A percentile compares a stretch with the other conserved stretches of the same genome.
Conservation (phyloP, 1,140 invertebrate genomes). For the Harlomillsia oculata region DNA sequence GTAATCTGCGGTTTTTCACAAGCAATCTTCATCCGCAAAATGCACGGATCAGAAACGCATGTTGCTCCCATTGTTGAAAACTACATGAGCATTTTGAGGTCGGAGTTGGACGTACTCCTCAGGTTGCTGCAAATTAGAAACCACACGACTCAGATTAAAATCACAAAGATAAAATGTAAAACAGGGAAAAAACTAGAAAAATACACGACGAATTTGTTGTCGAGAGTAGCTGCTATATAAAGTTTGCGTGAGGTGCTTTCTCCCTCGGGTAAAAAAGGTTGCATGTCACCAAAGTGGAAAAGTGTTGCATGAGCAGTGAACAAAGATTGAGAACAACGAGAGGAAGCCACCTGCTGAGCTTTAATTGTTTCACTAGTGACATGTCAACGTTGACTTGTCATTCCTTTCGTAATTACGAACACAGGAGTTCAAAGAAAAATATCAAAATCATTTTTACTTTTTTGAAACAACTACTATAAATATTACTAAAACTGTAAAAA, state of each 20-base stretch:
- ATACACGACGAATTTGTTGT: neutral
- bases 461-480: too few relatives aligned
- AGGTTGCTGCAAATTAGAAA: slow-evolving; percentile 15
- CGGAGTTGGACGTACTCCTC: slow-evolving; percentile 33
- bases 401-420: too few relatives aligned
- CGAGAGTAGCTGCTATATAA: neutral
- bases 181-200: neutral
- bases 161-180: neutral
- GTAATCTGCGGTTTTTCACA: too few relatives aligned
- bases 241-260: neutral
- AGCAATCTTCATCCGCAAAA: slow-evolving; percentile 10
- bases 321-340: too few relatives aligned
- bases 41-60: slow-evolving; percentile 22
- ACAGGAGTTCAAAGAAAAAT: too few relatives aligned
- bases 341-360: too few relatives aligned
- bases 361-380: too few relatives aligned
- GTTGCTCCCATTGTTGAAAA: slow-evolving; percentile 25
- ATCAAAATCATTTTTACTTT: too few relatives aligned
- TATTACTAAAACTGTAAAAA: too few relatives aligned
- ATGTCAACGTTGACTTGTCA: too few relatives aligned
- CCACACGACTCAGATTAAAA: too few relatives aligned
- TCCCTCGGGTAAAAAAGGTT: neutral
- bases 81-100: slow-evolving; percentile 31
- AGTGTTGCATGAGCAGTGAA: neutral
- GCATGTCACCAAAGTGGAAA: neutral